Evolutionary conservation across 2,797 vertebrate genomes (phyloP), one percentile per base, ranked within the genome.

Genomic region (Triplophysa yarkandensis): DNA sequence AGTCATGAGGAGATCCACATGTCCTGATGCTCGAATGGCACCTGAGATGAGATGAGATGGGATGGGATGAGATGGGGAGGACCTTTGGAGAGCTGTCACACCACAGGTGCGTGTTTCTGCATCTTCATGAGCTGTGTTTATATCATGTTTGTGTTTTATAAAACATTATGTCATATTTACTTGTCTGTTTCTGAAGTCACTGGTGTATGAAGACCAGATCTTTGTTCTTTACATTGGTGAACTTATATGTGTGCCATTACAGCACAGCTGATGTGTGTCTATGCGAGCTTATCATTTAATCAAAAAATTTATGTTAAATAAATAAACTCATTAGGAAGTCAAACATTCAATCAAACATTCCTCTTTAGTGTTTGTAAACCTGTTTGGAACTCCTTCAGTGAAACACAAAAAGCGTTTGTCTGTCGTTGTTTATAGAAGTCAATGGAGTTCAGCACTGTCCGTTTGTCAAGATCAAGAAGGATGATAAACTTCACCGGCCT

Each of bases 21-120:
- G 46, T 39, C 30, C 48, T 10, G 30, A 36, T 30, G 55, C 44
- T 61, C 55, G 14, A 28, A 27, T 41, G 7, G 30, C 21, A 28
- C 25, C 16, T 41, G 25, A 41, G 34, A 21, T 16, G 23, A 43
- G 60, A 77, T 14, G 34, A 27, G 25, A 14, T 3, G 23, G 52
- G n/a, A n/a, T 41, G 25, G 28, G 34, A 21, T 16, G 23, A 43
- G 60, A 77, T 14, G 34, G 36, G 25, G n/a, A 6, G 23, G 52
- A 77, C 52, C 50, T 41, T 28, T 43, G 17, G 68, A 19, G 62
- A 71, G 28, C n/a, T 1, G 30, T 43, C 41, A 39, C 60, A 27
- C 17, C 55, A 23, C 72, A 76, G 80, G 80, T 81, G 67, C 63
- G 80, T 11, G 34, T 61, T 55, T 16, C 25, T 6, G 23, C 4